Evolutionary conservation across 2,888 invertebrate genomes (phyloP), one percentile per base, ranked within the genome.

Genomic region (Pheosia tremula): DNA sequence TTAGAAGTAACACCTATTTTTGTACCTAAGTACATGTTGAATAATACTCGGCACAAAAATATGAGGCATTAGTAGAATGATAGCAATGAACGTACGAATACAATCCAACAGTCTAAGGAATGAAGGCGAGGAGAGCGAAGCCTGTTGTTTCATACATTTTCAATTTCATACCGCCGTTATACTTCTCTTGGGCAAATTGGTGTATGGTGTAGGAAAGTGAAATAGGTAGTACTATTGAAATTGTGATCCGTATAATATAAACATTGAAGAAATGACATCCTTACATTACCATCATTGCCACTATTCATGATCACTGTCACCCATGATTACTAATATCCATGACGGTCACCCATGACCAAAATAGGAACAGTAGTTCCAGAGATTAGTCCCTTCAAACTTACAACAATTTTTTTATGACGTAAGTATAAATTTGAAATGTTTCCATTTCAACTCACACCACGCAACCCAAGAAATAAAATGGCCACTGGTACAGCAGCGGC

Each of bases 101-200:
- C n/a, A 24, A 50, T 50, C 24, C 13, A 11, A 7, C 47, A n/a
- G 11, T 50, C 54, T 41, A 41, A 38, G 4, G 56, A 43, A 70
- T 65, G 65, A 68, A 70, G 66, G 64, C 65, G 59, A 59, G 24
- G 52, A 56, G 63, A 69, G 77, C 72, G 78, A 82, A 81, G 80
- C 77, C 78, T 71, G 75, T 74, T 78, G 74, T 78, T 82, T 77
- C 78, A 82, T 82, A 80, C 79, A 82, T 83, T 81, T 82, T 81
- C 80, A 80, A 82, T 82, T 80, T 75, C 78, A 74, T 77, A 78
- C 67, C 72, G 69, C 74, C 72, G 63, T 68, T 56, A 71, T 72
- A 76, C 74, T 71, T 76, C 69, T 60, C 67, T 75, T 68, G 52
- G 54, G 60, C 56, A 56, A 59, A 56, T 65, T 60, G 43, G 56